A percentile compares a stretch with the other conserved stretches of the same genome.
Evolutionary conservation across 2,113 vertebrate species (phyloP).

Genomic region (Sinocyclocheilus grahami): DNA sequence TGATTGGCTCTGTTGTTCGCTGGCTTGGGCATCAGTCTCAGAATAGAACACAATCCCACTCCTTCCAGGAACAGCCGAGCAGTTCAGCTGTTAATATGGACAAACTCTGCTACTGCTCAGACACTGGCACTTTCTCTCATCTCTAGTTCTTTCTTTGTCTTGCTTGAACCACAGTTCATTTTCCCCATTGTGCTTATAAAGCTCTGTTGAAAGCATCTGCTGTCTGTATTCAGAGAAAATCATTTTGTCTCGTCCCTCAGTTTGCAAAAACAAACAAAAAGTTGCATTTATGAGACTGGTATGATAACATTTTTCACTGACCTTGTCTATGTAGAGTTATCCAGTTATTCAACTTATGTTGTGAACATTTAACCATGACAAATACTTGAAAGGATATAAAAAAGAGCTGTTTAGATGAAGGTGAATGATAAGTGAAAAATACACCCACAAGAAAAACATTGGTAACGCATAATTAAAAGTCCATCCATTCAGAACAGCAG

Average conservation of each 20-base stretch:
- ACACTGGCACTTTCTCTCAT: background rate
- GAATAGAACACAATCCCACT: conserved; percentile 2
- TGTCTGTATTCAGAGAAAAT: background rate
- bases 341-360: background rate
- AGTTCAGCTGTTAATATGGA: conserved; percentile 37
- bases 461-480: too few relatives aligned
- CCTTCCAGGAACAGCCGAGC: conserved; percentile 4
- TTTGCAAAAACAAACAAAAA: background rate
- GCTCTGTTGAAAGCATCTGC: background rate
- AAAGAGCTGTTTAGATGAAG: background rate
- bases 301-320: background rate
- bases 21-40: conserved; percentile 17
- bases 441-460: too few relatives aligned
- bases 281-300: background rate
- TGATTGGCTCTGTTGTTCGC: background rate
- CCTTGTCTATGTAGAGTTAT: background rate
- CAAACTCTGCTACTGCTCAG: background rate
- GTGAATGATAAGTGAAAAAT: background rate
- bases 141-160: background rate
- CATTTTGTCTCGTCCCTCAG: too few relatives aligned
- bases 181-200: background rate
- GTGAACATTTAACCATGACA: background rate
- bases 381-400: background rate
- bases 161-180: too few relatives aligned
- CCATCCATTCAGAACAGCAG: too few relatives aligned